Percentiles rank a stretch among this genome's conserved stretches.
Conservation (phyloP, 2,888 invertebrate species). For the Sycophila texana region DNA sequence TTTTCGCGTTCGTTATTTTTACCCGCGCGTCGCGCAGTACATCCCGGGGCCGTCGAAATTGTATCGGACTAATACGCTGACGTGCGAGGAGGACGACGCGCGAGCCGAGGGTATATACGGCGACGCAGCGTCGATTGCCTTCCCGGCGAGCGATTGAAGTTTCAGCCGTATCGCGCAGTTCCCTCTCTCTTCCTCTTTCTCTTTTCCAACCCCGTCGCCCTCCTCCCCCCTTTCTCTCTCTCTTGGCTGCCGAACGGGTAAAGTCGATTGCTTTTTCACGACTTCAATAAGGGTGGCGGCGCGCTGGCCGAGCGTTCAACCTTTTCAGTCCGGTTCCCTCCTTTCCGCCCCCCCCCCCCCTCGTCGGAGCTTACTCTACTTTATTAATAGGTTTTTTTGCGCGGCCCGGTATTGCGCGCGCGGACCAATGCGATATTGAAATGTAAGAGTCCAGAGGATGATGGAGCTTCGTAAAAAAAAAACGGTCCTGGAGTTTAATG, state of each 20-base stretch:
- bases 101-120: background rate
- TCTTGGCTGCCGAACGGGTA: background rate
- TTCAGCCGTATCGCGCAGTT: background rate
- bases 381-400: slow-evolving; percentile 27
- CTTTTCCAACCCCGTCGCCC: too few relatives aligned
- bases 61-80: slow-evolving; percentile 47
- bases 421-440: too few relatives aligned
- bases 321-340: background rate
- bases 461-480: background rate
- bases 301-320: background rate
- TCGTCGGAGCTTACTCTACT: slow-evolving; percentile 7
- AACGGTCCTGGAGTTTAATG: too few relatives aligned
- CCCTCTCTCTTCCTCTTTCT: too few relatives aligned
- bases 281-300: slow-evolving; percentile 38
- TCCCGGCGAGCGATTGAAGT: slow-evolving; percentile 34
- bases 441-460: too few relatives aligned
- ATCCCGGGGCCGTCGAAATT: slow-evolving; percentile 22
- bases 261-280: slow-evolving; percentile 44
- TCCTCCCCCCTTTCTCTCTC: too few relatives aligned
- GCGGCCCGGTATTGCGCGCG: too few relatives aligned
- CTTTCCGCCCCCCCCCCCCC: background rate
- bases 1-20: slow-evolving; percentile 16
- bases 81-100: slow-evolving; percentile 3
- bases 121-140: slow-evolving; percentile 34
- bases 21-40: background rate